phyloP scores from a whole-genome alignment of 2,888 invertebrate genomes.

The Drosophila birchii region DNA sequence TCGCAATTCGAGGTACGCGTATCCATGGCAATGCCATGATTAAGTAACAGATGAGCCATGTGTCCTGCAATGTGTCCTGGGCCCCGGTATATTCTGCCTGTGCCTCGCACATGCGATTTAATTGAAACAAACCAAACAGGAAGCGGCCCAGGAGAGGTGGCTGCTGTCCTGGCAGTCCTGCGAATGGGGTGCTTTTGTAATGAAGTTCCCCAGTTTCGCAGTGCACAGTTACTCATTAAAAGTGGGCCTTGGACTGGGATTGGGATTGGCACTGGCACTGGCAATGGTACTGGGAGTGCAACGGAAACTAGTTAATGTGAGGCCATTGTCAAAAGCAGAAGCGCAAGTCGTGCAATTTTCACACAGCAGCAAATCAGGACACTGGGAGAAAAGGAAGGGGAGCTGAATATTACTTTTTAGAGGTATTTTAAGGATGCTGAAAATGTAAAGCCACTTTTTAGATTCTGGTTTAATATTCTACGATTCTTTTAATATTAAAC shows the following conservation, averaged over 20 bases:
- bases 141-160: constrained; percentile 54
- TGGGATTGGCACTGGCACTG: constrained; percentile 36
- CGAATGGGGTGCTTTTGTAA: constrained; percentile 75
- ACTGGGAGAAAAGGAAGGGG: neutral
- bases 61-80: constrained; percentile 67
- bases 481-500: neutral
- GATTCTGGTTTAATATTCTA: neutral
- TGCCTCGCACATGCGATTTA: constrained; percentile 75
- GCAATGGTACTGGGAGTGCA: constrained; percentile 58
- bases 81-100: constrained; percentile 47
- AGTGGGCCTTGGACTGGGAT: constrained; percentile 48
- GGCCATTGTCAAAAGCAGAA: constrained; percentile 80
- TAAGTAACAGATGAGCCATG: constrained; percentile 79
- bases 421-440: neutral
- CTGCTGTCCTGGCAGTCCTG: constrained; percentile 21
- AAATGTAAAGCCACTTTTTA: neutral
- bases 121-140: constrained; percentile 79
- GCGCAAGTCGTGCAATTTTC: constrained; percentile 80
- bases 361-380: constrained; percentile 53
- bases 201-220: constrained; percentile 69
- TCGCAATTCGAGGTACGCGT: constrained; percentile 42
- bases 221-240: constrained; percentile 72
- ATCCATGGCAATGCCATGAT: constrained; percentile 80
- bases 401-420: neutral
- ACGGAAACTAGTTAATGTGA: constrained; percentile 80